Evolutionary conservation across 2,888 invertebrate species (phyloP).

Genomic region (Apotomis turbidana): DNA sequence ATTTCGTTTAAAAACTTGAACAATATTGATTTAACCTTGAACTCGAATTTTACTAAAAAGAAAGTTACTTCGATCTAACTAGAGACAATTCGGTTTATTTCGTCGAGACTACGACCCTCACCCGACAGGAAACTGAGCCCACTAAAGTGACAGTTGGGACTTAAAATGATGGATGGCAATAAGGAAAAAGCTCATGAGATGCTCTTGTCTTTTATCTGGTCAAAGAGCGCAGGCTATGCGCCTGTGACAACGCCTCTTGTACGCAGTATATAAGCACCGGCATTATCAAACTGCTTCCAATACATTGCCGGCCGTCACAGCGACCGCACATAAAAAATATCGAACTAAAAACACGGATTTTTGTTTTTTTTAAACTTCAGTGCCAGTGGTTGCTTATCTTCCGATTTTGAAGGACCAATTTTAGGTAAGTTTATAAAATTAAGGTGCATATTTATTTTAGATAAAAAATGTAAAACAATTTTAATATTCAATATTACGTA

Average conservation of each 20-base stretch:
- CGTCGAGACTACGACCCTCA: neutral
- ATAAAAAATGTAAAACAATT: neutral
- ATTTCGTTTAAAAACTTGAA: slow-evolving; percentile 1
- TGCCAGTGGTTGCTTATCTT: slow-evolving; percentile 69
- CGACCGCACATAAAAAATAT: slow-evolving; percentile 68
- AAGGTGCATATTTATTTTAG: slow-evolving; percentile 6
- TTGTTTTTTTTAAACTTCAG: slow-evolving; percentile 57
- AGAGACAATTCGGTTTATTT: slow-evolving; percentile 10
- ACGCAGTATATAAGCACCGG: slow-evolving; percentile 71
- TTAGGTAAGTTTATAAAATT: slow-evolving; percentile 67
- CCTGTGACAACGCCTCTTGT: slow-evolving; percentile 60
- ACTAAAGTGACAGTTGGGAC: slow-evolving; percentile 28
- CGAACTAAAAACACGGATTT: slow-evolving; percentile 50
- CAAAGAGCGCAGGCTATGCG: slow-evolving; percentile 57
- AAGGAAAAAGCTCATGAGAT: slow-evolving; percentile 38
- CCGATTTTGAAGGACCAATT: slow-evolving; percentile 65
- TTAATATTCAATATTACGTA: neutral
- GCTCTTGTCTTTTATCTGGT: slow-evolving; percentile 43
- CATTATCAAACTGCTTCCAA: slow-evolving; percentile 73
- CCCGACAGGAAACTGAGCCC: slow-evolving; percentile 16
- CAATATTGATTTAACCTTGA: slow-evolving; percentile 19
- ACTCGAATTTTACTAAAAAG: slow-evolving; percentile 24
- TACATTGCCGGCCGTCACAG: slow-evolving; percentile 76
- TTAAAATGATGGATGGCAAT: slow-evolving; percentile 35
- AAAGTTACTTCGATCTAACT: slow-evolving; percentile 5